Base-by-base conservation (phyloP, 2,797 vertebrate species). In the Rachycentron canadum region DNA sequence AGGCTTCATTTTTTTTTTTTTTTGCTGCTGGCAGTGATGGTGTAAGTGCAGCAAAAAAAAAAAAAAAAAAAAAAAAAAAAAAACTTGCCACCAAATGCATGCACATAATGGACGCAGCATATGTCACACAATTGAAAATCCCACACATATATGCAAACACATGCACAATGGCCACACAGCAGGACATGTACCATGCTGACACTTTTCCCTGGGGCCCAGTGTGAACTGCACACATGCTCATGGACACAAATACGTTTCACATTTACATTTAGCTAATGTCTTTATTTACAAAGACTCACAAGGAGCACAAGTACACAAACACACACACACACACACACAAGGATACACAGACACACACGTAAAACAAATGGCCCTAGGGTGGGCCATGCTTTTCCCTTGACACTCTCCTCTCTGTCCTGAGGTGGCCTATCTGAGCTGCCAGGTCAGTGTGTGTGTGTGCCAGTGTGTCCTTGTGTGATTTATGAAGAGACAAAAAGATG, bases 221-320 rank as follows among this genome's bases (percentile, higher is more conserved):
- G 16, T 60, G 68, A 73, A 66, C 45, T 34, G 68, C 49, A 47
- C 17, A 41, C 70, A 69, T 64, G 69, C 59, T 69, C 72, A 69
- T 21, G 67, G 16, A 47, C 50, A 73, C 43, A 81, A 40, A 81
- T 52, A 72, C 52, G 59, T 9, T 81, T 77, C 58, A 53, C 56
- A 79, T 88, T 86, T 87, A 62, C 62, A 82, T 87, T 83, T 82
- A 68, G 76, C 74, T 86, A 73, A 84, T 69, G 72, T 53, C 66
- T 61, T 72, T 53, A 73, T 82, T 77, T 76, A 78, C 63, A 28
- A 0, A 30, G 45, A 70, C 32, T n/a, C 11, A 23, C 55, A 52
- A 25, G 40, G 66, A 73, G 40, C 8, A 43, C 23, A 69, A 19
- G 25, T 21, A 50, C 67, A 62, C 67, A 63, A 36, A 62, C 38